Conservation (phyloP, 2,113 vertebrate genomes). For the Neodontobutis hainanensis region DNA sequence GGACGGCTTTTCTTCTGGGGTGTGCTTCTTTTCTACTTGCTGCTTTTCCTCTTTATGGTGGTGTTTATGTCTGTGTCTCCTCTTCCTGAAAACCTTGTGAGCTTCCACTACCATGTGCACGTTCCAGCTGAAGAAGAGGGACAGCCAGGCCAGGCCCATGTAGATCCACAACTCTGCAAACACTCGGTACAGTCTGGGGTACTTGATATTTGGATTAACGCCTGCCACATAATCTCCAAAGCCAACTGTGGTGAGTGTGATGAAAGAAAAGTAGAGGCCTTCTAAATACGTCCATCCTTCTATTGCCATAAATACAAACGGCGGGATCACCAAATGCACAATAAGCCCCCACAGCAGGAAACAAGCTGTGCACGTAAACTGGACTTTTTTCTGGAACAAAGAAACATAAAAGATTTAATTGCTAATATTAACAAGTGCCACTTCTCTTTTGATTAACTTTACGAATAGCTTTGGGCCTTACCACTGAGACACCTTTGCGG, state of each 20-base stretch:
- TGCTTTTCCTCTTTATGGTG: conserved; percentile 74
- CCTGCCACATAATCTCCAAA: conserved; percentile 97
- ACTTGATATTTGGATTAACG: conserved; percentile 86
- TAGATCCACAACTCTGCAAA: conserved; percentile 96
- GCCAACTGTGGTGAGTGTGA: conserved; percentile 95
- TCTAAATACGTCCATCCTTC: conserved; percentile 94
- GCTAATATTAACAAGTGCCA: not conserved
- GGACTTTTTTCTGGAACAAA: conserved; percentile 86
- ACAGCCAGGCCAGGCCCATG: conserved; percentile 96
- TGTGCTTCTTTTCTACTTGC: conserved; percentile 23
- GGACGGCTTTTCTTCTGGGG: conserved; percentile 42
- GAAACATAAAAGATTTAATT: not conserved
- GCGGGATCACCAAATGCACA: conserved; percentile 91
- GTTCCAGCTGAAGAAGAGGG: conserved; percentile 98
- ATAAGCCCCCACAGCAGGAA: conserved; percentile 94
- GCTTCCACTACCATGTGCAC: conserved; percentile 98
- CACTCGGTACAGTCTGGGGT: conserved; percentile 88
- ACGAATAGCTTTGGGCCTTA: conserved; percentile 62
- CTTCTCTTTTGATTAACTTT: not conserved
- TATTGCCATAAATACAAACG: conserved; percentile 89
- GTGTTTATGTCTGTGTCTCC: conserved; percentile 83
- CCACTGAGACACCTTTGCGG: conserved; percentile 87
- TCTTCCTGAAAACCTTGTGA: conserved; percentile 93
- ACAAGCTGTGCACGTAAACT: conserved; percentile 89
- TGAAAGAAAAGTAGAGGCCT: conserved; percentile 95